Conservation (phyloP, 2,888 invertebrate genomes). For the Lacanobia wlatinum region DNA sequence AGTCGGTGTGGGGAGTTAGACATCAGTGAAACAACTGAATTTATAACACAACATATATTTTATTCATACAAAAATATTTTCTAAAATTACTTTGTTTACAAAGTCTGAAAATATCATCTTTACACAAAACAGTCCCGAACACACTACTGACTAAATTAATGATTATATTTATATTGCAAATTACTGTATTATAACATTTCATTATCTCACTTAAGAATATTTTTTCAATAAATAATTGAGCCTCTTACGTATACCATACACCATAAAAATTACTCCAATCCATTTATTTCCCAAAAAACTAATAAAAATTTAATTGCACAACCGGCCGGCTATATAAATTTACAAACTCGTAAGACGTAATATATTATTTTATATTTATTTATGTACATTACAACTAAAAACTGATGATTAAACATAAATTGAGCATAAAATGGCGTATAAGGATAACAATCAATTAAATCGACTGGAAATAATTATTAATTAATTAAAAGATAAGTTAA, state of each 20-base stretch:
- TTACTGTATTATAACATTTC: conserved; percentile 50
- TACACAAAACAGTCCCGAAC: conserved; percentile 44
- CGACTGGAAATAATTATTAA: conserved; percentile 32
- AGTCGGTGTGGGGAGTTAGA: too few relatives aligned
- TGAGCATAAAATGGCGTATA: conserved; percentile 66
- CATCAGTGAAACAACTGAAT: conserved; percentile 45
- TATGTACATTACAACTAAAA: conserved; percentile 71
- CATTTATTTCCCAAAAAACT: conserved; percentile 70
- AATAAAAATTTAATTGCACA: conserved; percentile 86
- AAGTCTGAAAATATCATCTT: conserved; percentile 74
- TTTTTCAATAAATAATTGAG: conserved; percentile 79
- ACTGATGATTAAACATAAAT: conserved; percentile 59
- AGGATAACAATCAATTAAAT: conserved; percentile 55
- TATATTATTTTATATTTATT: conserved; percentile 65
- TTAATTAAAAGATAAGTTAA: conserved; percentile 48
- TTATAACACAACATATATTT: conserved; percentile 60
- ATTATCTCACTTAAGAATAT: conserved; percentile 52
- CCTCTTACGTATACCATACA: conserved; percentile 80
- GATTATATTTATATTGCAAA: conserved; percentile 55
- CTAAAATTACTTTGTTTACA: conserved; percentile 71
- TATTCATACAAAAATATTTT: conserved; percentile 73
- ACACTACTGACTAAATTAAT: conserved; percentile 41
- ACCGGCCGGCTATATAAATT: conserved; percentile 85
- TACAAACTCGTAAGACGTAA: conserved; percentile 74
- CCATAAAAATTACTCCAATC: conserved; percentile 74